A percentile compares a stretch with the other conserved stretches of the same genome.
Conservation (phyloP, 2,113 vertebrate genomes). For the Lagopus muta region DNA sequence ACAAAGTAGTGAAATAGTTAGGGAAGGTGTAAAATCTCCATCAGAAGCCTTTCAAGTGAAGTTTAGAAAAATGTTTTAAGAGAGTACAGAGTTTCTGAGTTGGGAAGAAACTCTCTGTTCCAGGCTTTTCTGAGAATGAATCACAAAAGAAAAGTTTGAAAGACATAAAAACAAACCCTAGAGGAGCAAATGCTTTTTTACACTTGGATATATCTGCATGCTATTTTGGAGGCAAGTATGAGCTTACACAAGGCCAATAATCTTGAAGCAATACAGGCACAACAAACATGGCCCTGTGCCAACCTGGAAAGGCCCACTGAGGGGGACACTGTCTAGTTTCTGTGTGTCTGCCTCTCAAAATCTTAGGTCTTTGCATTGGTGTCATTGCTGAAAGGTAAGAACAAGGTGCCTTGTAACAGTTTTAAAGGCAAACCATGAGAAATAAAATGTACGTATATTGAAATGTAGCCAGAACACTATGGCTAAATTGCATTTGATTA, state of each 20-base stretch:
- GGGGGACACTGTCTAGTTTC: not conserved
- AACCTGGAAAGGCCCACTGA: not conserved
- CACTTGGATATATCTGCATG: accelerated
- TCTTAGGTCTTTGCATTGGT: not conserved
- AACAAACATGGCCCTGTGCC: not conserved
- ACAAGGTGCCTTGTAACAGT: not conserved
- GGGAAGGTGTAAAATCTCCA: not conserved
- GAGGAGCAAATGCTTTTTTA: not conserved
- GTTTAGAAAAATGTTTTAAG: not conserved
- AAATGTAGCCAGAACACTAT: not conserved
- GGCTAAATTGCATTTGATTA: not conserved
- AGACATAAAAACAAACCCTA: not conserved
- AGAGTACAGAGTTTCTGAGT: not conserved
- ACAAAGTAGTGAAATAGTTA: not conserved
- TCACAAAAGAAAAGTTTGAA: not conserved
- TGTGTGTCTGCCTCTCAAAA: not conserved
- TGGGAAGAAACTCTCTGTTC: not conserved
- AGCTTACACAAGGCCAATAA: not conserved
- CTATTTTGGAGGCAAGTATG: not conserved
- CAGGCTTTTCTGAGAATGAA: not conserved
- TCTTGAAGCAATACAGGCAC: not conserved
- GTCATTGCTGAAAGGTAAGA: not conserved
- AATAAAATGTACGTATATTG: not conserved
- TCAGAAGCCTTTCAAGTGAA: not conserved
- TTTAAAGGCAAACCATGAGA: not conserved